Evolutionary conservation across 2,113 vertebrate species (phyloP).

Genomic region (Desmodus rotundus): DNA sequence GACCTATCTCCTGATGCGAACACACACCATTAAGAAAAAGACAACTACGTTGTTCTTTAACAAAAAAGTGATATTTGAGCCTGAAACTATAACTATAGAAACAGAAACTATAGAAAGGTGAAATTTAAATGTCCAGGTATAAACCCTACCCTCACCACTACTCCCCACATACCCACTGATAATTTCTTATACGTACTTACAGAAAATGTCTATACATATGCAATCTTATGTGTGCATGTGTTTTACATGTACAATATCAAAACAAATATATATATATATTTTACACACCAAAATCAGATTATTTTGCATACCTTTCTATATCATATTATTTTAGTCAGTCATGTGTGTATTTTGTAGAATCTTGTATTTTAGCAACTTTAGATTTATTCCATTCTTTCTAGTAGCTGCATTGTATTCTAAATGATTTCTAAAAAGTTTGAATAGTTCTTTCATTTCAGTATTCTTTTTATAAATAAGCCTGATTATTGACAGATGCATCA

Average conservation of each 20-base stretch:
- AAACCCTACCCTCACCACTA: neutral
- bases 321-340: neutral
- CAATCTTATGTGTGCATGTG: neutral
- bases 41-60: neutral
- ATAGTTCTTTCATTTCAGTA: neutral
- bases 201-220: neutral
- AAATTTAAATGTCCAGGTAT: neutral
- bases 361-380: neutral
- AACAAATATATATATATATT: neutral
- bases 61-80: neutral
- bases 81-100: too few species aligned
- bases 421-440: neutral
- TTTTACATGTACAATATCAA: neutral
- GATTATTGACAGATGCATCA: neutral
- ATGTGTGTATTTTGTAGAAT: neutral
- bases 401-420: neutral
- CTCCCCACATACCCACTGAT: neutral
- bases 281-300: neutral
- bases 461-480: neutral
- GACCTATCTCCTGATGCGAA: neutral
- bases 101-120: neutral
- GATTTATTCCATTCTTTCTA: neutral
- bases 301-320: neutral
- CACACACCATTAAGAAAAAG: neutral
- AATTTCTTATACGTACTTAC: neutral